Conservation (phyloP, 2,113 vertebrate species). For the Noctilio leporinus region DNA sequence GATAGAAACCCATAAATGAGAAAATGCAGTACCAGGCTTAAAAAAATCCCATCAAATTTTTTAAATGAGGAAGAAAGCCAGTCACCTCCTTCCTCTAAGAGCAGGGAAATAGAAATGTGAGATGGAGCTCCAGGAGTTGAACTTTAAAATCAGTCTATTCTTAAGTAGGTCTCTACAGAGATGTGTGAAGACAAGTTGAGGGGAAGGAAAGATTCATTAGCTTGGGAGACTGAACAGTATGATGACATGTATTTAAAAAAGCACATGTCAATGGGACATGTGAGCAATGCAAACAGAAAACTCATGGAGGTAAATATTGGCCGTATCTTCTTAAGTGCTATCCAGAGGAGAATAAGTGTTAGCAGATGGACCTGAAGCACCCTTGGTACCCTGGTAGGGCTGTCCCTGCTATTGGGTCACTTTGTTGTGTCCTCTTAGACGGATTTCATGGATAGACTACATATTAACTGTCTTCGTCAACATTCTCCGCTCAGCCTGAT, state of each 20-base stretch:
- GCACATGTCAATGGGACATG: rapidly evolving
- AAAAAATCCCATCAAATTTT: slow-evolving; percentile 32
- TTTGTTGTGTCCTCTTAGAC: background rate
- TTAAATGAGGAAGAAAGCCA: slow-evolving; percentile 3
- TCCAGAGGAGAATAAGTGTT: background rate
- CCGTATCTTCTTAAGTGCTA: background rate
- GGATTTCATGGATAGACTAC: background rate
- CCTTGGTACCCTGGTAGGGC: background rate
- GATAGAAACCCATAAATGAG: slow-evolving; percentile 30
- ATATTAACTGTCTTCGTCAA: background rate
- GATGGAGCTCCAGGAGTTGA: background rate
- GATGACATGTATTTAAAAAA: background rate
- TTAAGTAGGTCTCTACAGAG: background rate
- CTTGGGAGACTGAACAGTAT: background rate
- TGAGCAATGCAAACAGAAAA: background rate
- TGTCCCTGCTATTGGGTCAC: background rate
- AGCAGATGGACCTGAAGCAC: too few relatives aligned
- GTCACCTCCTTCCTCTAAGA: background rate
- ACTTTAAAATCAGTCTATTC: background rate
- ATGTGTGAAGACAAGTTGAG: background rate
- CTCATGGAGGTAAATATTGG: background rate
- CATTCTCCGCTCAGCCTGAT: background rate
- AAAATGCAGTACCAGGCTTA: background rate
- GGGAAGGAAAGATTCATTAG: background rate
- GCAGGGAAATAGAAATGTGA: background rate